Percentiles rank a stretch among this genome's conserved stretches.
Conservation (phyloP, 2,888 invertebrate species). For the Melinopterus prodromus region DNA sequence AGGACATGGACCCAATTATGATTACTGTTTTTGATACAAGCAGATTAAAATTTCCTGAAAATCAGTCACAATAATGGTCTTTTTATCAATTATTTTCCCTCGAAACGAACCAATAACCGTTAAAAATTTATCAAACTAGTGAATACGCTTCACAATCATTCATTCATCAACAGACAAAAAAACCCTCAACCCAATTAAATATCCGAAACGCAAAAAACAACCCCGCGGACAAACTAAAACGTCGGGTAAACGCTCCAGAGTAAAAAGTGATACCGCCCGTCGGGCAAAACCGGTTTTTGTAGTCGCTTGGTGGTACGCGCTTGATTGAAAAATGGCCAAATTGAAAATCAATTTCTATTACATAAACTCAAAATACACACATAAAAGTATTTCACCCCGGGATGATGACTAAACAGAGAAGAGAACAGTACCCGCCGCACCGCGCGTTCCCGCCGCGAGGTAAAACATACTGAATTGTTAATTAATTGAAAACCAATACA, state of each 20-base stretch:
- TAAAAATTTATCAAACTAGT: neutral
- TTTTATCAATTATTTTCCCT: neutral
- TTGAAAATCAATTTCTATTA: constrained; percentile 25
- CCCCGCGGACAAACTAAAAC: neutral
- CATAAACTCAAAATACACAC: constrained; percentile 15
- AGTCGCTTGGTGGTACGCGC: neutral
- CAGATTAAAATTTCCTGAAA: constrained; percentile 7
- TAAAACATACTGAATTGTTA: constrained; percentile 45
- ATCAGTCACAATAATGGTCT: neutral
- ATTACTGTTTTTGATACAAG: no score
- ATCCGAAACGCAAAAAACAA: neutral
- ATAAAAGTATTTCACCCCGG: constrained; percentile 12
- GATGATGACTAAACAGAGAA: constrained; percentile 23
- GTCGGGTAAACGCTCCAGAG: no score
- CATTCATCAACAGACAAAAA: neutral
- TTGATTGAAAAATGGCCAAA: constrained; percentile 11
- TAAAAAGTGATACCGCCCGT: constrained; percentile 14
- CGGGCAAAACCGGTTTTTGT: neutral
- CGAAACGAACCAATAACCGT: neutral
- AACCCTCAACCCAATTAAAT: neutral
- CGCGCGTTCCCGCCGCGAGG: constrained; percentile 19
- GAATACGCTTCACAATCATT: neutral
- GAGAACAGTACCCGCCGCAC: constrained; percentile 14
- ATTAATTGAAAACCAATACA: constrained; percentile 49
- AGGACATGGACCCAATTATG: no score